Conservation (phyloP, 2,797 vertebrate genomes). For the Hoplostethus mediterraneus region DNA sequence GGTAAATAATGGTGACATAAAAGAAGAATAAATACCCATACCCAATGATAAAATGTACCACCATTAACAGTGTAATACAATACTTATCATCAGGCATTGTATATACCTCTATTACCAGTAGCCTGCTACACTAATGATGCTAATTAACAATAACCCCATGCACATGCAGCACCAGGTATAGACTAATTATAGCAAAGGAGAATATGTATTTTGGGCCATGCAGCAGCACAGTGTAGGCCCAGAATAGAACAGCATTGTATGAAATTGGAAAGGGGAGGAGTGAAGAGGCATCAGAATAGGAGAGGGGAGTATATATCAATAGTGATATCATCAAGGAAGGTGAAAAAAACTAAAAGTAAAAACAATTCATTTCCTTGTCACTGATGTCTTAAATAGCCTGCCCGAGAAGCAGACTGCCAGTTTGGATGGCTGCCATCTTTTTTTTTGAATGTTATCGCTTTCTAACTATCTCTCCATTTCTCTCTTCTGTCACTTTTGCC, state of each 20-base stretch:
- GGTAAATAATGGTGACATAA: background rate
- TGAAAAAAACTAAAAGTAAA: background rate
- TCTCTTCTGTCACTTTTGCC: conserved; percentile 9
- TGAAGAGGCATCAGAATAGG: background rate
- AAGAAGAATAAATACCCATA: too few relatives aligned
- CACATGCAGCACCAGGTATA: conserved; percentile 1
- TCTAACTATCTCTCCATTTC: conserved; percentile 5
- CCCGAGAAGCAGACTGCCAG: background rate
- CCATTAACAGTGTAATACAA: background rate
- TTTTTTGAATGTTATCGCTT: conserved; percentile 6
- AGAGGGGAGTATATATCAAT: background rate
- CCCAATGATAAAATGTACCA: too few relatives aligned
- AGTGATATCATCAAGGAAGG: too few relatives aligned
- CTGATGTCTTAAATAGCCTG: background rate
- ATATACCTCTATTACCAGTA: background rate
- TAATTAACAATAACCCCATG: conserved; percentile 2
- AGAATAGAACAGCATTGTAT: too few relatives aligned
- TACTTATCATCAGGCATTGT: conserved; percentile 1
- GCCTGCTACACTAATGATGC: background rate
- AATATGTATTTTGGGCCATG: background rate
- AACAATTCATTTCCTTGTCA: background rate
- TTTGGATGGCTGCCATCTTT: conserved; percentile 2
- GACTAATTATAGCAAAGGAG: background rate
- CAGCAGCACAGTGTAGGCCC: too few relatives aligned
- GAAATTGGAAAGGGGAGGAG: background rate